phyloP scores from a whole-genome alignment of 37 sponge, comb jelly and placozoan genomes.

The Halisarca cf. caerulea region DNA sequence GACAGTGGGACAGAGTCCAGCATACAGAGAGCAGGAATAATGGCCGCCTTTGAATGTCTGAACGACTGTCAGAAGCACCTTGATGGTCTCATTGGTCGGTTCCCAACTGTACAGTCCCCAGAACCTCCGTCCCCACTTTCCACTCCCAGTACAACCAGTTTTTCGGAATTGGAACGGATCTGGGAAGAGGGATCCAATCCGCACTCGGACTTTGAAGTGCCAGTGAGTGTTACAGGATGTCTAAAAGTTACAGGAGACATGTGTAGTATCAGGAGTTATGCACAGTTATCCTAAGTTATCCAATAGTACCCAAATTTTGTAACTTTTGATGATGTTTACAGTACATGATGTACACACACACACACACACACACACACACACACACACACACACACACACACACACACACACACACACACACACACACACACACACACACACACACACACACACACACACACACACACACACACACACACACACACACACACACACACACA shows the following conservation, averaged over 20 bases:
- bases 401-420: conserved; percentile 60
- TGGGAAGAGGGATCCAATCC: background rate
- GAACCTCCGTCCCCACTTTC: background rate
- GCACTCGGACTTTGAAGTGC: background rate
- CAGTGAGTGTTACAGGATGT: too few relatives aligned
- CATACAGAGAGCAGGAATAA: conserved; percentile 83
- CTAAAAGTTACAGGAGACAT: too few relatives aligned
- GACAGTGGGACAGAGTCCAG: background rate
- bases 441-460: conserved; percentile 75
- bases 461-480: conserved; percentile 61
- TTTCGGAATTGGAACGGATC: conserved; percentile 5
- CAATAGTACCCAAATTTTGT: too few relatives aligned
- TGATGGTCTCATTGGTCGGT: background rate
- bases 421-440: conserved; percentile 70
- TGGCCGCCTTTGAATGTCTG: conserved; percentile 80
- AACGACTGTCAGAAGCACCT: conserved; percentile 61
- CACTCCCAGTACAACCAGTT: conserved; percentile 5
- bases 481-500: conserved; percentile 67
- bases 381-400: conserved; percentile 33
- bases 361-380: conserved; percentile 34
- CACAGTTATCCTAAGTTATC: too few relatives aligned
- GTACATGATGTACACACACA: conserved; percentile 19
- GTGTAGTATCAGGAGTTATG: too few relatives aligned
- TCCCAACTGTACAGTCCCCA: background rate
- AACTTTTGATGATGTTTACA: too few relatives aligned